phyloP scores from a whole-genome alignment of 2,113 vertebrate species.

The Esox niger region DNA sequence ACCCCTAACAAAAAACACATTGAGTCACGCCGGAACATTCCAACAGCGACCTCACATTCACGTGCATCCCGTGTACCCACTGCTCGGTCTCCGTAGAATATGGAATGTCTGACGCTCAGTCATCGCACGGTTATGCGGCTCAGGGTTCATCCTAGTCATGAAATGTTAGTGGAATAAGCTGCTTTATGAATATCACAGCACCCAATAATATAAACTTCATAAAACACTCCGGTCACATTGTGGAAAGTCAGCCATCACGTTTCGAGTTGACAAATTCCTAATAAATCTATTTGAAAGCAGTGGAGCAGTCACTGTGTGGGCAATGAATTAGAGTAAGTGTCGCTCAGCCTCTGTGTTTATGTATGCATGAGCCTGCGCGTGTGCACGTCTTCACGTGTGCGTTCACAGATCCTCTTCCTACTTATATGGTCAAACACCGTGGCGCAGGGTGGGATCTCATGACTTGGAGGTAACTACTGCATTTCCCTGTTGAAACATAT shows the following conservation, averaged over 20 bases:
- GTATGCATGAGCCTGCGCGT: not conserved
- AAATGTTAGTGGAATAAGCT: not conserved
- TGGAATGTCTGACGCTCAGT: not conserved
- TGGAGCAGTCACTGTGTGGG: not conserved
- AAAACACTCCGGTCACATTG: constrained; percentile 7
- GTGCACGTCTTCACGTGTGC: not conserved
- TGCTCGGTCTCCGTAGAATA: not conserved
- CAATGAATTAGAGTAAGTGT: constrained; percentile 1
- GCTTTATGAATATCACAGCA: not conserved
- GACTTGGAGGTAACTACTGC: no score
- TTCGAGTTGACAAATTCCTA: constrained; percentile 15
- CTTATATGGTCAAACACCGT: no score
- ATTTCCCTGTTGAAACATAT: not conserved
- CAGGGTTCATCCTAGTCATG: not conserved
- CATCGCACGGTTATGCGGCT: not conserved
- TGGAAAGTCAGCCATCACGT: constrained; percentile 9
- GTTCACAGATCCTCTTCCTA: not conserved
- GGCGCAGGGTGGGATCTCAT: not conserved
- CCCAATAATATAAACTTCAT: constrained; percentile 5
- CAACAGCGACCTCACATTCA: not conserved
- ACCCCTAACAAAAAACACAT: not conserved
- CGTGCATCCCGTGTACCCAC: not conserved
- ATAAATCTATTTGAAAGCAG: not conserved
- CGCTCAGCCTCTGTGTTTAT: not conserved
- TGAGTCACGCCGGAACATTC: not conserved